Evolutionary conservation across 2,888 invertebrate species (phyloP).

Genomic region (Entomobrya proxima): DNA sequence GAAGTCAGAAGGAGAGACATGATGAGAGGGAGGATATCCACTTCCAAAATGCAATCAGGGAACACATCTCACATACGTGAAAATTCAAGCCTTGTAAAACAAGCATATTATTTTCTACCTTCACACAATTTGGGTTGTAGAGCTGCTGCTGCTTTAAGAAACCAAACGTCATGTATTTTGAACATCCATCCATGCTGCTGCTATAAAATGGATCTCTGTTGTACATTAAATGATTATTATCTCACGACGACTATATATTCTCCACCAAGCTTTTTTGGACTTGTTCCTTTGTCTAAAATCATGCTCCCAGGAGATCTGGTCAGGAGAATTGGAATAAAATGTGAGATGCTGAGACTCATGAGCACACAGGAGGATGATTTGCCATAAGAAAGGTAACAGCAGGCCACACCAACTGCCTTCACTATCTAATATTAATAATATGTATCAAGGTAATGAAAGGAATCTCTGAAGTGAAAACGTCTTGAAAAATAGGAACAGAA

Average conservation of each 20-base stretch:
- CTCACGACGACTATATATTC: too few species aligned
- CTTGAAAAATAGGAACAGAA: conserved; percentile 42
- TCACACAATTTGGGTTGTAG: too few species aligned
- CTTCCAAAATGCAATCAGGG: conserved; percentile 10
- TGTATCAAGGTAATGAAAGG: not conserved
- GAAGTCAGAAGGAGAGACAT: not conserved
- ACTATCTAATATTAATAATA: too few species aligned
- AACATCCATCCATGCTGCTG: not conserved
- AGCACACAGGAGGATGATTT: too few species aligned
- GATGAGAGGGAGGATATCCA: conserved; percentile 36
- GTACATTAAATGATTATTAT: not conserved
- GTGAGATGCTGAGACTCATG: not conserved
- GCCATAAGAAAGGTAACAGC: conserved; percentile 32
- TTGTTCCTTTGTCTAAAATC: conserved; percentile 34
- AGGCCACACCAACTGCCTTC: conserved; percentile 43
- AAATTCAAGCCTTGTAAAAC: not conserved
- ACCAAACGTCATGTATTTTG: not conserved
- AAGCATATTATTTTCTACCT: not conserved
- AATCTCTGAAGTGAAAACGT: conserved; percentile 39
- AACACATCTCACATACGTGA: not conserved
- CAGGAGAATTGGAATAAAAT: conserved; percentile 25
- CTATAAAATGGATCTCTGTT: not conserved
- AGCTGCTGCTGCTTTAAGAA: not conserved
- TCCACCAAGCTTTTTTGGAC: not conserved
- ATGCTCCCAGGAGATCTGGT: conserved; percentile 39